Percentiles rank a stretch among this genome's conserved stretches.
phyloP scores from a whole-genome alignment of 64 coral and sea anemone species.

The Cladopsammia gracilis region DNA sequence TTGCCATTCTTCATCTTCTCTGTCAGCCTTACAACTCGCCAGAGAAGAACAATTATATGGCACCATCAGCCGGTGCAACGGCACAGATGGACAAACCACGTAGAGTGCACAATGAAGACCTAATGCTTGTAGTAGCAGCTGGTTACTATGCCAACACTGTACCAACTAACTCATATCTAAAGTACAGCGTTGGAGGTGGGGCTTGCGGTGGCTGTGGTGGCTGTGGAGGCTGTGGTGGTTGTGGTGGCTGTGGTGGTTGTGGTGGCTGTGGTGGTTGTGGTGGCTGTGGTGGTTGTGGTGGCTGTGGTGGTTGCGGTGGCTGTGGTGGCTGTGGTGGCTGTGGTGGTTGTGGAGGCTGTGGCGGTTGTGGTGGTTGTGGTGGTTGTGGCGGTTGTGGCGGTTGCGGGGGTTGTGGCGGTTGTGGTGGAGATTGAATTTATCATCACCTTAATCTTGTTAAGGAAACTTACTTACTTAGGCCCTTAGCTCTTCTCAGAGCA shows the following conservation, averaged over 20 bases:
- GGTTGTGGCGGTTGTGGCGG: background rate
- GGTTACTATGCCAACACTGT: slow-evolving; percentile 41
- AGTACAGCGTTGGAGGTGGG: slow-evolving; percentile 24
- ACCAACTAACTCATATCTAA: slow-evolving; percentile 32
- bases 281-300: slow-evolving; percentile 30
- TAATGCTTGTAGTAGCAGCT: slow-evolving; percentile 26
- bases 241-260: slow-evolving; percentile 27
- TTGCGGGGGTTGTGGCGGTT: too few species aligned
- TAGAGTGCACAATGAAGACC: slow-evolving; percentile 55
- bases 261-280: background rate
- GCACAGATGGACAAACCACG: slow-evolving; percentile 7
- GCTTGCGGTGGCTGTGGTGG: slow-evolving; percentile 25
- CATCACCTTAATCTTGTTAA: too few species aligned
- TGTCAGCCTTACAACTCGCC: slow-evolving; percentile 54
- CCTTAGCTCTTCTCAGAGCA: too few species aligned
- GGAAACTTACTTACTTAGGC: too few species aligned
- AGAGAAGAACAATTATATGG: background rate
- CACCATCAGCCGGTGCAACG: slow-evolving; percentile 25
- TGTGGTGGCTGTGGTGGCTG: background rate
- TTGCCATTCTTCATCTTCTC: slow-evolving; percentile 68
- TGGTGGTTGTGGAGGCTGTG: slow-evolving; percentile 28
- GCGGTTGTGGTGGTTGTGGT: slow-evolving; percentile 6
- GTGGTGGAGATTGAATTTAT: too few species aligned
- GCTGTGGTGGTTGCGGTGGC: slow-evolving; percentile 18
- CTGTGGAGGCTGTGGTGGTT: slow-evolving; percentile 24